Evolutionary conservation across 2,797 vertebrate genomes (phyloP), one percentile per base, ranked within the genome.

Genomic region (Zalophus californianus): DNA sequence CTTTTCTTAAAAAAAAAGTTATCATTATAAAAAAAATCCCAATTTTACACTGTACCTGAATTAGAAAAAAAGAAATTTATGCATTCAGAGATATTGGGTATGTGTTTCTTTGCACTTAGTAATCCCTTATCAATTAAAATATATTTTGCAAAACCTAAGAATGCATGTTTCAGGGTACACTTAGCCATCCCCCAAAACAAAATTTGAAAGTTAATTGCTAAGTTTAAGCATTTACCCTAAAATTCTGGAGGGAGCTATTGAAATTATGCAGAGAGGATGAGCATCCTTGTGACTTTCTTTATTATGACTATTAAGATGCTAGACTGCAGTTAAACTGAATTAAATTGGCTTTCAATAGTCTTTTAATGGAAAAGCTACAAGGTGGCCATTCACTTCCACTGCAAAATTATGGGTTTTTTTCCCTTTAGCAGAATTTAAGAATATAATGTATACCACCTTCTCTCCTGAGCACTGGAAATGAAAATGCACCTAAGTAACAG

Each of bases 361-460:
- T 90, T 95, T 94, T 97, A 92, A 97, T 96, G 89, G 93, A 84
- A 94, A 97, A 97, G 32, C 70, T 70, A 87, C 83, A 54, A 92
- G 92, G 89, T 96, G 54, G 93, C 60, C 68, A 38, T 29, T 32
- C 58, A 41, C 58, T 95, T 80, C 79, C 60, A 94, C 16, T 64
- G 58, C 80, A 96, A 95, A 97, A 86, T 86, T n/a, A 86, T 18
- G 56, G 68, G 2, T 0, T 23, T 16, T 38, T 78, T 82, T 52
- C 84, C 72, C 56, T 54, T 95, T 52, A 60, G 73, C 32, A n/a
- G 83, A 89, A 86, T 80, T 86, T 72, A 79, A 95, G 68, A 32
- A 41, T 27, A 8, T 79, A 60, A 89, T 32, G 29, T 32, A 23
- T 4, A 70, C 29, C 12, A n/a, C 14, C 66, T n/a, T 85, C 50